Evolutionary conservation across 2,797 vertebrate genomes (phyloP).

Genomic region (Bovichtus diacanthus): DNA sequence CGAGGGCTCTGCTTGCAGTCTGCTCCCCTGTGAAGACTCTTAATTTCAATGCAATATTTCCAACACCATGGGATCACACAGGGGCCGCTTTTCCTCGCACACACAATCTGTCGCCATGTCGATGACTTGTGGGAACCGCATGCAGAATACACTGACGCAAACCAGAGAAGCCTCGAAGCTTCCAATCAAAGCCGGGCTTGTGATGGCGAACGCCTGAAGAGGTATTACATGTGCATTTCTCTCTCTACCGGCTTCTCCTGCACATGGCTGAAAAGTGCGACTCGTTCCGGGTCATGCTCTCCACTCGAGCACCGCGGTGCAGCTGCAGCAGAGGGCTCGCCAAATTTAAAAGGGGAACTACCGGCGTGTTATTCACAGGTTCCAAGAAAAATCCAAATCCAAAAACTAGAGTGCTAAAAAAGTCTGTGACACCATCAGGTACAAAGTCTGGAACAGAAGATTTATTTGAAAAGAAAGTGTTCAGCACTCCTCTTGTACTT

Average conservation of each 20-base stretch:
- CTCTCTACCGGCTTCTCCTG: not conserved
- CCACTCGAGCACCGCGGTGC: not conserved
- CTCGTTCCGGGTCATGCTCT: not conserved
- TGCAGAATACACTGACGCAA: not conserved
- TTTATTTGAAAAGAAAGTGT: not conserved
- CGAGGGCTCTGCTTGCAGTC: slow-evolving; percentile 60
- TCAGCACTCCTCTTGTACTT: not conserved
- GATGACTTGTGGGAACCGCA: not conserved
- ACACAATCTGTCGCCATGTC: slow-evolving; percentile 57
- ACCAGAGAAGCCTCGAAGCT: not conserved
- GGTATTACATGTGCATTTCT: not conserved
- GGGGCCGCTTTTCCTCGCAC: slow-evolving; percentile 53
- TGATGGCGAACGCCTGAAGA: not conserved
- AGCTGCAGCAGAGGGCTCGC: not conserved
- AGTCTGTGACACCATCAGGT: too few species aligned
- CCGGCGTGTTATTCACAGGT: too few species aligned
- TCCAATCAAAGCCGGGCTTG: not conserved
- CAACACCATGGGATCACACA: slow-evolving; percentile 48
- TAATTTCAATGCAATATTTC: slow-evolving; percentile 62
- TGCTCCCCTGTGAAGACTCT: slow-evolving; percentile 63
- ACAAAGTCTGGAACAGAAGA: not conserved
- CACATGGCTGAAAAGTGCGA: not conserved
- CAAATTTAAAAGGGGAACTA: not conserved
- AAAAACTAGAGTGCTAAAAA: too few species aligned
- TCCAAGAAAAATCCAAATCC: too few species aligned